Conservation (phyloP, 2,888 invertebrate species). For the Lasioglossum oenotherae region DNA sequence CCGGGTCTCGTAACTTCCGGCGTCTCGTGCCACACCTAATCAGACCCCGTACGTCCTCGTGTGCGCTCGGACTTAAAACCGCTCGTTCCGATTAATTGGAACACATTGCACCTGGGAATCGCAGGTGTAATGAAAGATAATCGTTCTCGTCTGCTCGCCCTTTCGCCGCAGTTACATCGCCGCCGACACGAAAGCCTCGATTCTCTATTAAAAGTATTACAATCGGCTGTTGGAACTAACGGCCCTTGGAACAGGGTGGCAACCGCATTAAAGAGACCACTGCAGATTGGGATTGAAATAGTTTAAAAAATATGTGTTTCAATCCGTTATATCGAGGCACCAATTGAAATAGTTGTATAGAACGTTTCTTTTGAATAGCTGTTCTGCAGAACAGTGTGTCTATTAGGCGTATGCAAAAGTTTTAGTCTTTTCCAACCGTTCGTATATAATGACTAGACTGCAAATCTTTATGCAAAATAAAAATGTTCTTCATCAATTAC, state of each 20-base stretch:
- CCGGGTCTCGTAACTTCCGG: conserved; percentile 50
- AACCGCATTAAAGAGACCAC: not conserved
- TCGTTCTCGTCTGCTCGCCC: conserved; percentile 72
- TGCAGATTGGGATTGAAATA: not conserved
- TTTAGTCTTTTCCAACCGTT: no score
- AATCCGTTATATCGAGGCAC: not conserved
- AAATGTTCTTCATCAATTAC: no score
- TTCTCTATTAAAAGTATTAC: conserved; percentile 69
- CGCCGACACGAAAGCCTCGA: conserved; percentile 71
- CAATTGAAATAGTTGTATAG: not conserved
- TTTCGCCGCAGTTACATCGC: conserved; percentile 73
- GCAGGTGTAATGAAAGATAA: conserved; percentile 82
- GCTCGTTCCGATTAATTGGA: conserved; percentile 69
- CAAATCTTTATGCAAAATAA: no score
- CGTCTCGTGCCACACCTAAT: conserved; percentile 59
- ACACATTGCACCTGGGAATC: conserved; percentile 80
- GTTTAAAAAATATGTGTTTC: not conserved
- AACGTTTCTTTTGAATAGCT: not conserved
- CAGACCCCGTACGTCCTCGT: conserved; percentile 41
- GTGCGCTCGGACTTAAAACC: conserved; percentile 45
- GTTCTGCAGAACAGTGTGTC: not conserved
- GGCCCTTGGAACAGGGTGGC: conserved; percentile 37
- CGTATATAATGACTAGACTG: no score
- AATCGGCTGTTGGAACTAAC: conserved; percentile 52
- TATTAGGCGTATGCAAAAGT: no score